Base-by-base conservation (phyloP, 2,113 vertebrate genomes). In the Gallinago undulata region DNA sequence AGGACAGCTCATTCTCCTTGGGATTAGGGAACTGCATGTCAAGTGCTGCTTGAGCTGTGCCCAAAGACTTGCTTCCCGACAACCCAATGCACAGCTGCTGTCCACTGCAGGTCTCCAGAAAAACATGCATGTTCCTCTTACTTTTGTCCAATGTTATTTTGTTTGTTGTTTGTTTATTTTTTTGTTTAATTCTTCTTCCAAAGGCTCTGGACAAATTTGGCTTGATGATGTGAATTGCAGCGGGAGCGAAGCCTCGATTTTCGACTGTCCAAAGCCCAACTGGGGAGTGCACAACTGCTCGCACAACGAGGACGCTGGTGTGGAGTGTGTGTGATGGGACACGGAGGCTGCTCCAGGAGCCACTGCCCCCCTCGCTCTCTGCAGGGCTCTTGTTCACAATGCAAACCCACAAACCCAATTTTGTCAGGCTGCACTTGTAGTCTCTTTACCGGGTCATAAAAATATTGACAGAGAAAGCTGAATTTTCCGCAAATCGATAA, bases 141-240 rank as follows among this genome's bases (percentile, higher is more conserved):
- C 47, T 59, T 67, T 53, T 17, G 10, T 45, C 50, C 25, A 60
- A 85, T 7, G 10, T 2, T 22, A 62, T 23, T 82, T 35, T 63
- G 31, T 48, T 35, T 68, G 6, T 30, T 68, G n/a, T 39, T 39
- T 39, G 39, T 39, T 39, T 39, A 12, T 33, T 31, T 68, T 5
- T 31, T 69, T 35, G 4, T 72, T 94, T 45, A 30, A 82, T 60
- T 90, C 31, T 11, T 72, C 62, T 39, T 69, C n/a, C 64, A 75
- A 90, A 99, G 99, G 99, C 39, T 19, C 94, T 1, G 99, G 98
- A 22, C 3, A 1, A 4, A 99, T 99, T 93, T 99, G 98, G 98
- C 95, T 99, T 88, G 99, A 99, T 18, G 70, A 99, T 0, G 78
- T 99, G 39, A 11, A 0, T 0, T 99, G 99, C 87, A 11, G 0